Percentiles rank a stretch among this genome's conserved stretches.
Conservation (phyloP, 2,113 vertebrate species). For the Petrocephalus microphthalmus region DNA sequence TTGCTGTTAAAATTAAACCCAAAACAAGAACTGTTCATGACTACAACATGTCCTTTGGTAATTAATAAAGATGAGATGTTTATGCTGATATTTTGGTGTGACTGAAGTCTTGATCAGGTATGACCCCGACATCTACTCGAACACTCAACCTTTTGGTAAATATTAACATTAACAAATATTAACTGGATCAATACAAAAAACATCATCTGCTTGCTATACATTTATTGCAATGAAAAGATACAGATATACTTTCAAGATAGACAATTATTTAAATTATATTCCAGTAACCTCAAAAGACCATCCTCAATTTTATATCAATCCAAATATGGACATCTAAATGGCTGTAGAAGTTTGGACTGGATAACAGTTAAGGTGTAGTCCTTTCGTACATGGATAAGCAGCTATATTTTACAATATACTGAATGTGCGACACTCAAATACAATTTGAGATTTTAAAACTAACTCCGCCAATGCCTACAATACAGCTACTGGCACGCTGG, state of each 20-base stretch:
- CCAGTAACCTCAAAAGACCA: conserved; percentile 57
- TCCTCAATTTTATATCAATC: conserved; percentile 53
- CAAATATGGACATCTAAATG: conserved; percentile 51
- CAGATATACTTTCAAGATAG: conserved; percentile 64
- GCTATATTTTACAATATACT: conserved; percentile 53
- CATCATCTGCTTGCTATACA: conserved; percentile 49
- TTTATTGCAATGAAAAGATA: conserved; percentile 73
- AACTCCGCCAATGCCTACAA: conserved; percentile 36
- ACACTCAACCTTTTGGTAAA: background rate
- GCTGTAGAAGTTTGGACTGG: conserved; percentile 47
- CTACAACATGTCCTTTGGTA: background rate
- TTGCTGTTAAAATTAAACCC: background rate
- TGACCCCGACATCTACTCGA: background rate
- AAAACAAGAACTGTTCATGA: background rate
- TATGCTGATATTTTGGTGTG: background rate
- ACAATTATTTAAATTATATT: conserved; percentile 67
- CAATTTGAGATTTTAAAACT: conserved; percentile 38
- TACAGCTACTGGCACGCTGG: conserved; percentile 41
- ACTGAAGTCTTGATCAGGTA: background rate
- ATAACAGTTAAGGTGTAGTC: conserved; percentile 39
- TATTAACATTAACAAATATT: background rate
- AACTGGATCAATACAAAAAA: background rate
- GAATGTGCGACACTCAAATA: conserved; percentile 56
- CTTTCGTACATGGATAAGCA: conserved; percentile 53
- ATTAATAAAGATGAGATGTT: conserved; percentile 4